Percentiles rank a stretch among this genome's conserved stretches.
Conservation (phyloP, 2,888 invertebrate species). For the Apeira syringaria region DNA sequence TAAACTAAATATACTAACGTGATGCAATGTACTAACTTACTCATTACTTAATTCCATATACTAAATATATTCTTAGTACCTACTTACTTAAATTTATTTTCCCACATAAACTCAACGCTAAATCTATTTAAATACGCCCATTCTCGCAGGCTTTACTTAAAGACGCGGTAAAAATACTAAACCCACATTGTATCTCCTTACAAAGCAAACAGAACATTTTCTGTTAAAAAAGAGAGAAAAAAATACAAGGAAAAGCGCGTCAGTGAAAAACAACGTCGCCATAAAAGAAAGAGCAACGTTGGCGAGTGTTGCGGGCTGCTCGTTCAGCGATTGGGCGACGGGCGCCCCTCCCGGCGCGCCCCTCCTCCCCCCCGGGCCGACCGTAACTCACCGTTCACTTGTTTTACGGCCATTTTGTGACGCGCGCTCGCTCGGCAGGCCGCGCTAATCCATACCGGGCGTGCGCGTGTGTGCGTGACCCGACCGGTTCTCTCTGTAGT, state of each 20-base stretch:
- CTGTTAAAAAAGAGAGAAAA: slow-evolving; percentile 59
- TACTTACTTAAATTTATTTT: slow-evolving; percentile 6
- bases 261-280: slow-evolving; percentile 78
- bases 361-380: slow-evolving; percentile 57
- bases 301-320: slow-evolving; percentile 71
- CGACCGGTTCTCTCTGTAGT: slow-evolving; percentile 43
- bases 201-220: slow-evolving; percentile 80
- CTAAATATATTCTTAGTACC: too few species aligned
- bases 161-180: slow-evolving; percentile 59
- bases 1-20: too few species aligned
- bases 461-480: slow-evolving; percentile 60
- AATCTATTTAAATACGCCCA: slow-evolving; percentile 36
- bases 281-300: slow-evolving; percentile 83
- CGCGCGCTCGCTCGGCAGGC: slow-evolving; percentile 76
- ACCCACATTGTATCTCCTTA: slow-evolving; percentile 68
- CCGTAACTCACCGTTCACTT: slow-evolving; percentile 83
- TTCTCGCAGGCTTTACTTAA: slow-evolving; percentile 36
- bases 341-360: slow-evolving; percentile 41
- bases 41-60: too few species aligned
- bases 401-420: slow-evolving; percentile 83
- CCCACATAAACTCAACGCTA: slow-evolving; percentile 20
- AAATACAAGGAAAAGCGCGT: slow-evolving; percentile 75
- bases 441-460: slow-evolving; percentile 69
- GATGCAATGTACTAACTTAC: too few species aligned
- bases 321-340: slow-evolving; percentile 74